Conservation (phyloP, 1,140 invertebrate species). For the Tribolium madens region DNA sequence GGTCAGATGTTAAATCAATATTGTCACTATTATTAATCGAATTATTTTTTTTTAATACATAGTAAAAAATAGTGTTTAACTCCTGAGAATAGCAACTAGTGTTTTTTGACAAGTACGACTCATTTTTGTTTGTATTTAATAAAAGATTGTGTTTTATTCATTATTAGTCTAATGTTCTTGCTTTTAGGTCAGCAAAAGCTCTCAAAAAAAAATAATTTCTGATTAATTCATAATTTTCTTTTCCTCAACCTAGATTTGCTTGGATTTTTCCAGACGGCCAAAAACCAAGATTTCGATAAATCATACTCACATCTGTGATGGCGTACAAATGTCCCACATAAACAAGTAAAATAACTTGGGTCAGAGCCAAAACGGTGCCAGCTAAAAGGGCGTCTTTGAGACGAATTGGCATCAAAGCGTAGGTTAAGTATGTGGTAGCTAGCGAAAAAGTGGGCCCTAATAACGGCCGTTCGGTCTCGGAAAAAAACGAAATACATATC, state of each 20-base stretch:
- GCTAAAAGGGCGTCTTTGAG: slow-evolving; percentile 83
- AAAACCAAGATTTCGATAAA: slow-evolving; percentile 5
- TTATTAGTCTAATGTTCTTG: too few species aligned
- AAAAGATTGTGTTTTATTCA: too few species aligned
- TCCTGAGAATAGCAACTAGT: too few species aligned
- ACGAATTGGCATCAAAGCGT: slow-evolving; percentile 86
- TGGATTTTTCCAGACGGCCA: background rate
- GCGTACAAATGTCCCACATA: slow-evolving; percentile 58
- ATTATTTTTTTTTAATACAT: too few species aligned
- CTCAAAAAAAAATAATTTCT: background rate
- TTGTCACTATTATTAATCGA: too few species aligned
- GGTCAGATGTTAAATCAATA: too few species aligned
- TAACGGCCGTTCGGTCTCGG: slow-evolving; percentile 58
- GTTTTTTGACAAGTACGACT: too few species aligned
- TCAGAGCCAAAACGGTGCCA: slow-evolving; percentile 75
- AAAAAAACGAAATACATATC: slow-evolving; percentile 63
- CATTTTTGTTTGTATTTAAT: too few species aligned
- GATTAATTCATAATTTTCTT: background rate
- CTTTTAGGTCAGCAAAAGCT: too few species aligned
- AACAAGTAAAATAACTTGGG: slow-evolving; percentile 72
- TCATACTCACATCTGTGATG: slow-evolving; percentile 54
- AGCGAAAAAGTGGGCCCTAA: slow-evolving; percentile 77
- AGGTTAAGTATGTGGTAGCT: slow-evolving; percentile 89
- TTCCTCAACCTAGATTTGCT: background rate
- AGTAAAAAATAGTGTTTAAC: too few species aligned